phyloP scores from a whole-genome alignment of 2,797 vertebrate species.

The Macropodus opercularis region DNA sequence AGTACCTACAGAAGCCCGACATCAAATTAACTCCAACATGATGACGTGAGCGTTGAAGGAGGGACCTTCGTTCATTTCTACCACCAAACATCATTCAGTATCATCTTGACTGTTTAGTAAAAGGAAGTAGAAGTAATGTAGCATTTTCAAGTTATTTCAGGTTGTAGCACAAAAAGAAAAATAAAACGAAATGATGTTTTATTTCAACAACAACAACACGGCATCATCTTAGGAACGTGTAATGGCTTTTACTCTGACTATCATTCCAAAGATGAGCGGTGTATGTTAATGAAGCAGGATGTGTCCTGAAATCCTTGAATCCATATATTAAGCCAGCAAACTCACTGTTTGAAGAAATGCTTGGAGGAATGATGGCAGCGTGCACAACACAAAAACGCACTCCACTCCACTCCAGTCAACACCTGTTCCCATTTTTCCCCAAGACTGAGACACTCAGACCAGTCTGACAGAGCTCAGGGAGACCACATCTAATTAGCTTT shows the following conservation, averaged over 20 bases:
- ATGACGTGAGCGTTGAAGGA: too few relatives aligned
- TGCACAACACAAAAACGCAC: conserved; percentile 15
- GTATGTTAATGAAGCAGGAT: conserved; percentile 3
- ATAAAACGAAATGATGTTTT: too few relatives aligned
- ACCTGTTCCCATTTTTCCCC: conserved; percentile 58
- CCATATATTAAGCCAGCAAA: conserved; percentile 9
- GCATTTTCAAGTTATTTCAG: not conserved
- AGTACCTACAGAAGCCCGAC: not conserved
- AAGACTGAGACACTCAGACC: conserved; percentile 36
- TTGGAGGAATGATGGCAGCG: conserved; percentile 12
- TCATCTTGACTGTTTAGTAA: too few relatives aligned
- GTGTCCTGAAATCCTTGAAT: not conserved
- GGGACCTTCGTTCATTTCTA: too few relatives aligned
- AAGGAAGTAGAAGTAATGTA: too few relatives aligned
- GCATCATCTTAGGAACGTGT: too few relatives aligned
- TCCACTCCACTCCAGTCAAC: conserved; percentile 33
- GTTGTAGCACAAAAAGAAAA: not conserved
- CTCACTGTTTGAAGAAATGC: conserved; percentile 21
- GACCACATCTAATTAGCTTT: conserved; percentile 68
- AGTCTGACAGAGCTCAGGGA: conserved; percentile 54
- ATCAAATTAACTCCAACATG: not conserved
- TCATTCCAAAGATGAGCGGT: not conserved
- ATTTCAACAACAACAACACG: not conserved
- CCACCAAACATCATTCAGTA: too few relatives aligned
- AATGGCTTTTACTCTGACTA: too few relatives aligned